Percentiles rank a stretch among this genome's conserved stretches.
Evolutionary conservation across 2,888 invertebrate species (phyloP).

Genomic region (Eustalomyia histrio): DNA sequence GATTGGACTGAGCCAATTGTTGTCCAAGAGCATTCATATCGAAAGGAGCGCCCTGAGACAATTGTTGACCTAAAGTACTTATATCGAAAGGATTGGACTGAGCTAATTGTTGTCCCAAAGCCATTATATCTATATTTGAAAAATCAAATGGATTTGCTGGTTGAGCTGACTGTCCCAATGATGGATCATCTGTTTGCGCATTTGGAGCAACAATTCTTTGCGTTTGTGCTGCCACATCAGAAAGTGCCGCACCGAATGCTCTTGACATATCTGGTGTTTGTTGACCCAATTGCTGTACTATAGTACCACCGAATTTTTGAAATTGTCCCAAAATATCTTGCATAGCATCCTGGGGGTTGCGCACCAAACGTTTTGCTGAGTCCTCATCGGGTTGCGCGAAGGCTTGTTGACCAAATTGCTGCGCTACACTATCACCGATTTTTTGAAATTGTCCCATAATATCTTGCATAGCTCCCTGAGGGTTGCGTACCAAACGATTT

Average conservation of each 20-base stretch:
- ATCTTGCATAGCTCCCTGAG: constrained; percentile 16
- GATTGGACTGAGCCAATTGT: no score
- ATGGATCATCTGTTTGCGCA: background rate
- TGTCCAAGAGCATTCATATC: no score
- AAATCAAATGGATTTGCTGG: background rate
- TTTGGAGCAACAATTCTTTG: background rate
- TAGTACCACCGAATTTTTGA: constrained; percentile 8
- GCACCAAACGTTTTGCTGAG: no score
- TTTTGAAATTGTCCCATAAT: constrained; percentile 20
- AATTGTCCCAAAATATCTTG: constrained; percentile 31
- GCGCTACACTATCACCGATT: constrained; percentile 17
- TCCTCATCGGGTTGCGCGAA: no score
- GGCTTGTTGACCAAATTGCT: no score
- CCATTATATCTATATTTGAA: background rate
- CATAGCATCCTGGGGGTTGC: no score
- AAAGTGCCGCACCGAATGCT: constrained; percentile 27
- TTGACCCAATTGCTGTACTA: constrained; percentile 21
- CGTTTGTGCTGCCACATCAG: background rate
- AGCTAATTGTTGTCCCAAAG: background rate
- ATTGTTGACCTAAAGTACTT: no score
- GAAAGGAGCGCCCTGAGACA: no score
- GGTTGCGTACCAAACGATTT: no score
- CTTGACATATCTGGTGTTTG: constrained; percentile 44
- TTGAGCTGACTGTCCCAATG: background rate
- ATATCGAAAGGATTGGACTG: background rate